Evolutionary conservation across 2,888 invertebrate genomes (phyloP).

Genomic region (Nowickia ferox): DNA sequence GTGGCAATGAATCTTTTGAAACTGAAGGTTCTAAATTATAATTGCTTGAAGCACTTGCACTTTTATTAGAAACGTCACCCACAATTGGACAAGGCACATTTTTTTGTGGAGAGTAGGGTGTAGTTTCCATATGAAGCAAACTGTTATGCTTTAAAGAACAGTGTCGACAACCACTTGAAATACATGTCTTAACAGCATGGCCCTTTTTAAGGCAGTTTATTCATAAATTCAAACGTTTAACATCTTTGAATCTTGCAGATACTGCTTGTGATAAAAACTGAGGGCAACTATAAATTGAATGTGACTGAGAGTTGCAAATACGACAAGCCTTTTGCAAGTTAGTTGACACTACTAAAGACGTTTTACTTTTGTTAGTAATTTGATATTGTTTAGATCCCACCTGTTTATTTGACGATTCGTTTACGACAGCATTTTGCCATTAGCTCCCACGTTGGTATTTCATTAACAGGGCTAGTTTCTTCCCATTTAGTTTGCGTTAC

Average conservation of each 20-base stretch:
- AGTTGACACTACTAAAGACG: slow-evolving; percentile 29
- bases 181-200: slow-evolving; percentile 14
- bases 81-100: background rate
- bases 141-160: slow-evolving; percentile 35
- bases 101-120: background rate
- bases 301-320: slow-evolving; percentile 33
- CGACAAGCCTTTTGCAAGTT: slow-evolving; percentile 40
- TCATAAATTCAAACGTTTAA: slow-evolving; percentile 43
- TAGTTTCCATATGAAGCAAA: slow-evolving; percentile 26
- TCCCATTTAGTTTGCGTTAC: slow-evolving; percentile 51
- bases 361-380: slow-evolving; percentile 18
- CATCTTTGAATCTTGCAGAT: slow-evolving; percentile 41
- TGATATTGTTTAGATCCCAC: slow-evolving; percentile 51
- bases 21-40: background rate
- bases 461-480: background rate
- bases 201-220: slow-evolving; percentile 41
- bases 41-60: slow-evolving; percentile 10
- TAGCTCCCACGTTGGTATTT: background rate
- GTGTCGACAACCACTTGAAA: slow-evolving; percentile 22
- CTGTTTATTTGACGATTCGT: slow-evolving; percentile 31
- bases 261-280: slow-evolving; percentile 33
- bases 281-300: slow-evolving; percentile 40
- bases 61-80: background rate
- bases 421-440: background rate
- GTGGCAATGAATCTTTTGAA: background rate